These are phyloP conservation scores for Heteronetta atricapilla DNA, from an alignment of 2,113 vertebrate genomes.

Conservation along the genomic window DNA sequence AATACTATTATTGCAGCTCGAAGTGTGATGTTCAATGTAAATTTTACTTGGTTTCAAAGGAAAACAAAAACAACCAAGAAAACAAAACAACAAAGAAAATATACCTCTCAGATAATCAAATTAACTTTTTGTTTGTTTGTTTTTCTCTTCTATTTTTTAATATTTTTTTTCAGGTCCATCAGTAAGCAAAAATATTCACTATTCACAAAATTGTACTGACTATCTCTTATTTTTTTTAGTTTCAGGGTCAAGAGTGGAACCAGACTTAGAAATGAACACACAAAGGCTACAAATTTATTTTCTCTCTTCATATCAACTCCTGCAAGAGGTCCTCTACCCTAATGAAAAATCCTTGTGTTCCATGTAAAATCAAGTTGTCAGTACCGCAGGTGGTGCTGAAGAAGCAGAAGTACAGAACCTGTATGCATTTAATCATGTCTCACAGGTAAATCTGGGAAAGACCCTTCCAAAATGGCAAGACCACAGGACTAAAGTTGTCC, in stretches of 20 bases:
- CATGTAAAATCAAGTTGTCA: neutral
- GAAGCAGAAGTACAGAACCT: neutral
- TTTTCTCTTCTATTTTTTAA: neutral
- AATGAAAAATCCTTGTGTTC: rapidly evolving
- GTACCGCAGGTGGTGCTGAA: neutral
- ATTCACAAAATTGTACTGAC: neutral
- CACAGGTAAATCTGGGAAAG: neutral
- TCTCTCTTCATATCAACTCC: neutral
- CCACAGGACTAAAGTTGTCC: neutral
- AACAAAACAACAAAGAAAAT: neutral
- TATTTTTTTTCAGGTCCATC: neutral
- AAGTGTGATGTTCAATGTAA: neutral
- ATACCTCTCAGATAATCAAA: neutral
- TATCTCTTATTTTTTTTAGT: neutral
- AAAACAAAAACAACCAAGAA: too few relatives aligned
- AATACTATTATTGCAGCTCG: neutral
- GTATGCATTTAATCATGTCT: neutral
- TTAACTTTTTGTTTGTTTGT: too few relatives aligned
- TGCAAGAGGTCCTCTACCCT: neutral
- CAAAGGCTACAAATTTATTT: neutral
- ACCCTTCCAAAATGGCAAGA: neutral
- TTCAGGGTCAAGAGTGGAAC: neutral
- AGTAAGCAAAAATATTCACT: neutral
- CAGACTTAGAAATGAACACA: neutral
- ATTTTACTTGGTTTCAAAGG: neutral